These are phyloP conservation scores for Nephotettix cincticeps DNA, from an alignment of 1,140 invertebrate genomes.

Conservation along the genomic window DNA sequence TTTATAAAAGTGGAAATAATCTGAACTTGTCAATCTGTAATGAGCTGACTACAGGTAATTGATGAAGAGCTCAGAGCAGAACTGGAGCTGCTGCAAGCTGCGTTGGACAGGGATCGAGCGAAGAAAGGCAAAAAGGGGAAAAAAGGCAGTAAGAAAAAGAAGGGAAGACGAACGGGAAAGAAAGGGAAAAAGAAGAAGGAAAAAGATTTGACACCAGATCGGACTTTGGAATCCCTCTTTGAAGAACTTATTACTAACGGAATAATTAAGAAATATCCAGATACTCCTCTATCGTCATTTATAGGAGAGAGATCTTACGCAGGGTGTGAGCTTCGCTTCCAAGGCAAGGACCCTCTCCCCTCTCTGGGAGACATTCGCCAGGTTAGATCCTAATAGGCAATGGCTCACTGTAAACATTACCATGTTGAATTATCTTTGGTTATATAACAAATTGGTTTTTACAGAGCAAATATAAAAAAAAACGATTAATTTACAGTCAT, in stretches of 20 bases:
- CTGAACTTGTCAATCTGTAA: too few relatives aligned
- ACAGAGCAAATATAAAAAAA: too few relatives aligned
- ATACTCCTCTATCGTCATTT: conserved; percentile 68
- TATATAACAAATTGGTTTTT: too few relatives aligned
- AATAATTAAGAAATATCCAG: conserved; percentile 80
- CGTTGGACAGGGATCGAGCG: conserved; percentile 50
- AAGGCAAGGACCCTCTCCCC: conserved; percentile 60
- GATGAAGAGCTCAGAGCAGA: conserved; percentile 86
- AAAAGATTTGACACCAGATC: conserved; percentile 92
- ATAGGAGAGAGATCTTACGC: conserved; percentile 80
- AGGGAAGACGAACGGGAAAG: conserved; percentile 75
- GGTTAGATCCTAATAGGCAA: too few relatives aligned
- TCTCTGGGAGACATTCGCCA: conserved; percentile 83
- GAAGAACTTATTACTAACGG: conserved; percentile 89
- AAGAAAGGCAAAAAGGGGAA: conserved; percentile 74
- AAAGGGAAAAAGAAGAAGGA: conserved; percentile 92
- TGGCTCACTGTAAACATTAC: too few relatives aligned
- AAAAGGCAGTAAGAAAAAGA: conserved; percentile 79
- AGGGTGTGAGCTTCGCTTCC: conserved; percentile 52
- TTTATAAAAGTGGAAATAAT: too few relatives aligned
- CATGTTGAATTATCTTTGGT: too few relatives aligned
- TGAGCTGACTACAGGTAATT: conserved; percentile 53
- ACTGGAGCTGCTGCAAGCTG: conserved; percentile 72
- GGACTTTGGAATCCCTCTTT: conserved; percentile 85
- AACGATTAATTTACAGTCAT: too few relatives aligned